Evolutionary conservation across 1,140 invertebrate species (phyloP).

Genomic region (Cotesia vestalis): DNA sequence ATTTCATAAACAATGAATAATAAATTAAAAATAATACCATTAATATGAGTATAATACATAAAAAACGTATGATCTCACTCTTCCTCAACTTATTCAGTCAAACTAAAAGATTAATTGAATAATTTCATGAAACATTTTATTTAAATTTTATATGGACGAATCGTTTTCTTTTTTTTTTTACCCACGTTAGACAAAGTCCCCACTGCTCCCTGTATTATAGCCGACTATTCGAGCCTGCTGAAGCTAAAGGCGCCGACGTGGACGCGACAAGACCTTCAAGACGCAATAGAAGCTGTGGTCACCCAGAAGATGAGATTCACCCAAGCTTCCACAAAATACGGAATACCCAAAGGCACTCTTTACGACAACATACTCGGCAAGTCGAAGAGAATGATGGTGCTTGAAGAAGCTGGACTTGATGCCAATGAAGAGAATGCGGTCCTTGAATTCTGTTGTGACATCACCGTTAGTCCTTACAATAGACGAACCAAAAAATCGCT

Average conservation of each 20-base stretch:
- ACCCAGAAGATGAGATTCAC: constrained; percentile 81
- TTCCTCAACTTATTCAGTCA: too few species aligned
- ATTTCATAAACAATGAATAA: too few species aligned
- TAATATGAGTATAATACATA: background rate
- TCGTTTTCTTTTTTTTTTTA: background rate
- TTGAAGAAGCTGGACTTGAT: constrained; percentile 75
- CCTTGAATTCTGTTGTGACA: constrained; percentile 79
- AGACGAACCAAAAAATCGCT: constrained; percentile 76
- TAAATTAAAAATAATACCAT: background rate
- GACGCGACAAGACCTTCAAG: constrained; percentile 78
- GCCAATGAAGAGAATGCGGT: constrained; percentile 72
- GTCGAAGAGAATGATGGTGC: constrained; percentile 78
- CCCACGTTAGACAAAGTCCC: constrained; percentile 43
- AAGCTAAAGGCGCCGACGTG: constrained; percentile 80
- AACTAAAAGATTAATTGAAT: background rate
- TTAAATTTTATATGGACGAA: background rate
- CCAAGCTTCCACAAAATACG: constrained; percentile 75
- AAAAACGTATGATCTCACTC: background rate
- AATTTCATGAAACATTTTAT: background rate
- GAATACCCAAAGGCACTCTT: constrained; percentile 80
- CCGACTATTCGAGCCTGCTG: constrained; percentile 70
- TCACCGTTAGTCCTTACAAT: constrained; percentile 77
- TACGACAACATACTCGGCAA: constrained; percentile 84
- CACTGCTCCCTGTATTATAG: constrained; percentile 63
- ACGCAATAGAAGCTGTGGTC: constrained; percentile 79